Evolutionary conservation across 37 sponge, comb jelly and placozoan species (phyloP), one percentile per base, ranked within the genome.

Genomic region (Aphrocallistes beatrix): DNA sequence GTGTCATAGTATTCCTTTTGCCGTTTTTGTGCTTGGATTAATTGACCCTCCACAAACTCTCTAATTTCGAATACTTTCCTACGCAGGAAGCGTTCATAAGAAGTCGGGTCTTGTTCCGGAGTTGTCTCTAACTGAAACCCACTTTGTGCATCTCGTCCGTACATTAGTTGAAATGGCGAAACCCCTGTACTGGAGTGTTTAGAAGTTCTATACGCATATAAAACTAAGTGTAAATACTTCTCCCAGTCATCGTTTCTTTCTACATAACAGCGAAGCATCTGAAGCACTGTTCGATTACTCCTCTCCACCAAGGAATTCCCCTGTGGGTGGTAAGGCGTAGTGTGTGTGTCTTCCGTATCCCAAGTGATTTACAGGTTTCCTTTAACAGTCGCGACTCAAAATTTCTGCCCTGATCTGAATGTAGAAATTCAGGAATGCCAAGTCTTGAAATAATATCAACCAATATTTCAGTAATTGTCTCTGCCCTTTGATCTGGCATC

Each of bases 251-350:
- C 36, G 21, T 87, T 39, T 23, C 51, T 50, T 21, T 88, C 81
- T 0, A 86, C 82, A 81, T 89, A 92, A 1, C 84, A 36, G 25
- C 88, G 37, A 3, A 92, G 45, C 51, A 89, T 51, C 38, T 92
- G 90, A 0, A 89, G 82, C 0, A 92, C 82, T 1, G 88, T 83
- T 21, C 88, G 81, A 38, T 91, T 89, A 23, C 89, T 85, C 23
- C 84, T 37, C 50, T 91, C 92, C 23, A 91, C 92, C 89, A 89
- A 89, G n/a, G 89, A 85, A 87, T 90, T 85, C 17, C 87, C 87
- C 51, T 90, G 90, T 17, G 90, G 85, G 81, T 90, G 90, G 39
- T 87, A 87, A 38, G 86, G 88, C 36, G 88, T 88, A 0, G 51
- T 86, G n/a, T n/a, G 21, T 82, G 51, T 28, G 88, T n/a, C 83